Conservation (phyloP, 92 coral and sea anemone genomes). For the Palythoa grandis region DNA sequence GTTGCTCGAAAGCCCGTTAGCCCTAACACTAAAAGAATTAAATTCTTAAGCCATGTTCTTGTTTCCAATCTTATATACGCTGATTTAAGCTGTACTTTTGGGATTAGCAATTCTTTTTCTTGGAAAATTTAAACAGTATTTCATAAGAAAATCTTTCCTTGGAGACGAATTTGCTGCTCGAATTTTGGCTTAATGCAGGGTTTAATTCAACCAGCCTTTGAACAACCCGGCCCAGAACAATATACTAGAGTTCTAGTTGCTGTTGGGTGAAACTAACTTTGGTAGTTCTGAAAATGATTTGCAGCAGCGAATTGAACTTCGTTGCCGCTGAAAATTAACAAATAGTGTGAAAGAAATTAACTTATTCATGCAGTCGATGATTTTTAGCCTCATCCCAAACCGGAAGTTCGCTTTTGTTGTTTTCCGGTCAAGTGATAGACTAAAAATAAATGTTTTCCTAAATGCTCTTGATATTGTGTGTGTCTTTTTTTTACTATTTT, state of each 20-base stretch:
- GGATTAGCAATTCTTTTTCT: too few relatives aligned
- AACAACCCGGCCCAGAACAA: too few relatives aligned
- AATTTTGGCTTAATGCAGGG: too few relatives aligned
- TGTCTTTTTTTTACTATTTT: neutral
- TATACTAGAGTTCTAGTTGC: neutral
- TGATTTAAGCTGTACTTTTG: too few relatives aligned
- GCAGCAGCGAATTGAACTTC: neutral
- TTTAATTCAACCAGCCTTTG: too few relatives aligned
- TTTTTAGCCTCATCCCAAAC: neutral
- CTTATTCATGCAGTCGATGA: slow-evolving; percentile 3
- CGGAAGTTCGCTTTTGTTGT: neutral
- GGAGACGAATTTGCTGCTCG: too few relatives aligned
- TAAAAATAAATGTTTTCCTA: neutral
- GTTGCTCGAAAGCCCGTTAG: too few relatives aligned
- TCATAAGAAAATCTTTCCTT: too few relatives aligned
- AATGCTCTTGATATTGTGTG: neutral
- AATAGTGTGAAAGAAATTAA: neutral
- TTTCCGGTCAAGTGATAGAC: neutral
- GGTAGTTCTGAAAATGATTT: neutral
- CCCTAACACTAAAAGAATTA: too few relatives aligned
- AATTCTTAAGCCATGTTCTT: too few relatives aligned
- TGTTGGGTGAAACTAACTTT: neutral
- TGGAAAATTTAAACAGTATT: too few relatives aligned
- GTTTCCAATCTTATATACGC: too few relatives aligned
- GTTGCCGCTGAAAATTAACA: neutral